Base-by-base conservation (phyloP, 92 coral and sea anemone species). In the Actinernus sp. region DNA sequence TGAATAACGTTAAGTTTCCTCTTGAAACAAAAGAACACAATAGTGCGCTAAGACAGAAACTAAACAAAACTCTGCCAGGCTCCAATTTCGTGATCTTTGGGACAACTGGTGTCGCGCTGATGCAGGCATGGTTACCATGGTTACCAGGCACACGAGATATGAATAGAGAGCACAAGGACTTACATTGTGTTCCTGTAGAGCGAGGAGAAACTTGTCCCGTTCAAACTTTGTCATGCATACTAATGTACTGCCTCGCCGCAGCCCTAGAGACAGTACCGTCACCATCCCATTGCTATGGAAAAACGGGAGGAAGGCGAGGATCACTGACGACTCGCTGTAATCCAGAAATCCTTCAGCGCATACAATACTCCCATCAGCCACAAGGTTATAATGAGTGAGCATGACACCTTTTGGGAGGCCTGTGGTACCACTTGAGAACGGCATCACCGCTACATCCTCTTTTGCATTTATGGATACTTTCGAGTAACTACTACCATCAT, bases 371-470 rank as follows among this genome's bases (percentile, higher is more conserved):
- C 84, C 74, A 25, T 89, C 70, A n/a, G 90, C 63, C 1, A 85
- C 45, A 1, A 92, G 81, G 41, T 92, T 92, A 65, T 79, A 74
- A 70, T 91, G 97, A 0, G 97, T 88, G 38, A 92, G 74, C 73
- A 88, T 82, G 4, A 88, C 94, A 1, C 97, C 97, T 52, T 92
- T 92, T 14, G 97, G 91, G 18, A 74, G 63, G 0, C 97, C 97
- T 20, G 97, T 88, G 40, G 97, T 92, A 29, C 97, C 97, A 39
- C 97, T 92, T 1, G 97, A 92, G 49, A 87, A 92, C 23, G 97
- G 97, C 28, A 92, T 57, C 55, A 88, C 68, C 7, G 97, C 97
- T 12, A 64, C 50, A 40, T 88, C 92, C 45, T 88, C 89, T 36
- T 76, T 88, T 28, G 95, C 84, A 41, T 70, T 67, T 55, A 88